These are phyloP conservation scores for Syritta pipiens DNA, from an alignment of 2,888 invertebrate genomes.

Conservation along the genomic window DNA sequence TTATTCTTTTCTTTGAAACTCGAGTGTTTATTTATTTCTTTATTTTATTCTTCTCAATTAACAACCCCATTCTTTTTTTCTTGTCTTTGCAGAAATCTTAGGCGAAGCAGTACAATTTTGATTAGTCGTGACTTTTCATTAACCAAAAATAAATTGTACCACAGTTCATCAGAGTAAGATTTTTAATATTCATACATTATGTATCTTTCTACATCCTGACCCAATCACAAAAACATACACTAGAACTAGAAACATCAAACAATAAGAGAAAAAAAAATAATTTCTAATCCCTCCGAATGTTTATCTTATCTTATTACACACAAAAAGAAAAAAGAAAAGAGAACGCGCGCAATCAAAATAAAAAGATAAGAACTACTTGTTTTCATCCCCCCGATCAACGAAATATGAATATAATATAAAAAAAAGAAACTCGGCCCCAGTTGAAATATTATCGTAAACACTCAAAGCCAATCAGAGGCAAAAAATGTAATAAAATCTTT, in stretches of 20 bases:
- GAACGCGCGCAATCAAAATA: slow-evolving; percentile 67
- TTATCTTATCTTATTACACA: slow-evolving; percentile 68
- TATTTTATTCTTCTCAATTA: no score
- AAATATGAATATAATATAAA: slow-evolving; percentile 55
- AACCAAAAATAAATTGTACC: slow-evolving; percentile 94
- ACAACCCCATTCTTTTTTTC: slow-evolving; percentile 44
- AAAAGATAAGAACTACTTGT: slow-evolving; percentile 32
- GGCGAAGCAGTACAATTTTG: slow-evolving; percentile 91
- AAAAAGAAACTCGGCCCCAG: slow-evolving; percentile 50
- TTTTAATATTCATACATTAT: slow-evolving; percentile 60
- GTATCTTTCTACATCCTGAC: slow-evolving; percentile 62
- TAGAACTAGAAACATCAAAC: slow-evolving; percentile 35
- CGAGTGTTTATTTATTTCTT: no score
- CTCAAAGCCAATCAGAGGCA: slow-evolving; percentile 69
- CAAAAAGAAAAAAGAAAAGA: slow-evolving; percentile 19
- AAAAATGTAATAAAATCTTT: slow-evolving; percentile 54
- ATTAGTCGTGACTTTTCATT: slow-evolving; percentile 93
- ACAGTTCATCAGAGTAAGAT: slow-evolving; percentile 82
- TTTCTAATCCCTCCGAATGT: slow-evolving; percentile 72
- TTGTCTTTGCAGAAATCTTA: slow-evolving; percentile 85
- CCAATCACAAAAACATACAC: slow-evolving; percentile 42
- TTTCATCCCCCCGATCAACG: slow-evolving; percentile 66
- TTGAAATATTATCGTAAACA: slow-evolving; percentile 43
- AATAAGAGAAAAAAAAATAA: slow-evolving; percentile 66
- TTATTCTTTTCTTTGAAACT: slow-evolving; percentile 13